Conservation (phyloP, 2,888 invertebrate genomes). For the Mellilla xanthometata region DNA sequence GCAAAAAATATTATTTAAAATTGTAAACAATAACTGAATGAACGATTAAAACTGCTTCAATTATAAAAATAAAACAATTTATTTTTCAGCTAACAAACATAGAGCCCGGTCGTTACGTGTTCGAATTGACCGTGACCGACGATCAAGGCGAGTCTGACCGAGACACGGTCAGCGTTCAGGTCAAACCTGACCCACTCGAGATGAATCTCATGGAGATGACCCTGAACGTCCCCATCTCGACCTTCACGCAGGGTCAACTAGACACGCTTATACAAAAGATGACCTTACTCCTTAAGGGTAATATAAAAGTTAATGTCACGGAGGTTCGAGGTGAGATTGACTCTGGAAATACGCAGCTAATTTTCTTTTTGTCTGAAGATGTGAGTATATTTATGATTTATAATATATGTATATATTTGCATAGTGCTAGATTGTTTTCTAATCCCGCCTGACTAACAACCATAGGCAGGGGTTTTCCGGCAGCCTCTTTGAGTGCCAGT, state of each 20-base stretch:
- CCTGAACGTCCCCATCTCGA: conserved; percentile 87
- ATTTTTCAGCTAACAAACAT: conserved; percentile 87
- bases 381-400: conserved; percentile 50
- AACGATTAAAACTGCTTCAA: too few species aligned
- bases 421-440: too few species aligned
- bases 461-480: too few species aligned
- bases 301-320: conserved; percentile 84
- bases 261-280: conserved; percentile 91
- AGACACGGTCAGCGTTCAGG: conserved; percentile 91
- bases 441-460: too few species aligned
- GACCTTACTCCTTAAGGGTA: conserved; percentile 89
- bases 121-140: conserved; percentile 94
- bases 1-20: too few species aligned
- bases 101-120: conserved; percentile 93
- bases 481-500: too few species aligned
- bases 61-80: too few species aligned
- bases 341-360: conserved; percentile 84
- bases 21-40: too few species aligned
- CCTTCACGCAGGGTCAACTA: conserved; percentile 83
- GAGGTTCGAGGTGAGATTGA: conserved; percentile 83
- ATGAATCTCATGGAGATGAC: conserved; percentile 91
- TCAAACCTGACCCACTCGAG: conserved; percentile 89
- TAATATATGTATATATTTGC: too few species aligned
- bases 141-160: conserved; percentile 92
- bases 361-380: conserved; percentile 86